A percentile compares a stretch with the other conserved stretches of the same genome.
Evolutionary conservation across 1,140 invertebrate species (phyloP).

Genomic region (Monomorium pharaonis): DNA sequence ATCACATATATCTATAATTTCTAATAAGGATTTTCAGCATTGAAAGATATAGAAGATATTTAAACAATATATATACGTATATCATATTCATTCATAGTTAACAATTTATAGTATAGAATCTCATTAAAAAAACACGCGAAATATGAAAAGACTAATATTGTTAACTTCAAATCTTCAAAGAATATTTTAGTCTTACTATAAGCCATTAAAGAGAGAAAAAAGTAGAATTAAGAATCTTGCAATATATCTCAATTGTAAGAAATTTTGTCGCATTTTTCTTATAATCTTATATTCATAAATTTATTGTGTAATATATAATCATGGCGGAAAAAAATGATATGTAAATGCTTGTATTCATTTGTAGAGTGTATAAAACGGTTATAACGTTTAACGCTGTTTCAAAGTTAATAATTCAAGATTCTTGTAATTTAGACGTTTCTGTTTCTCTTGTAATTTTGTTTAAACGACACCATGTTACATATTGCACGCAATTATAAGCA

Average conservation of each 20-base stretch:
- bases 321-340: slow-evolving; percentile 30
- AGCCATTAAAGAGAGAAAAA: neutral
- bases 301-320: slow-evolving; percentile 62
- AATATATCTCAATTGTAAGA: slow-evolving; percentile 30
- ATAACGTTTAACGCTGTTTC: neutral
- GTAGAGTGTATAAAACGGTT: slow-evolving; percentile 9
- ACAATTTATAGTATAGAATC: slow-evolving; percentile 1
- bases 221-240: slow-evolving; percentile 23
- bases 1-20: slow-evolving; percentile 15
- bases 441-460: neutral
- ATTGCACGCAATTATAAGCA: slow-evolving; percentile 22
- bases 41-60: neutral
- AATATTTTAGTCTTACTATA: slow-evolving; percentile 22
- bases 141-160: slow-evolving; percentile 22
- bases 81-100: neutral
- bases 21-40: neutral
- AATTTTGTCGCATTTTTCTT: neutral
- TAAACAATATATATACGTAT: neutral
- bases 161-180: slow-evolving; percentile 5
- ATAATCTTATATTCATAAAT: slow-evolving; percentile 51
- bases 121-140: slow-evolving; percentile 8
- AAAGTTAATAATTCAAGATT: slow-evolving; percentile 29
- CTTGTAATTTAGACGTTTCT: slow-evolving; percentile 17
- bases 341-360: slow-evolving; percentile 42
- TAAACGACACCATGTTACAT: slow-evolving; percentile 13